Base-by-base conservation (phyloP, 2,797 vertebrate genomes). In the Echiichthys vipera region DNA sequence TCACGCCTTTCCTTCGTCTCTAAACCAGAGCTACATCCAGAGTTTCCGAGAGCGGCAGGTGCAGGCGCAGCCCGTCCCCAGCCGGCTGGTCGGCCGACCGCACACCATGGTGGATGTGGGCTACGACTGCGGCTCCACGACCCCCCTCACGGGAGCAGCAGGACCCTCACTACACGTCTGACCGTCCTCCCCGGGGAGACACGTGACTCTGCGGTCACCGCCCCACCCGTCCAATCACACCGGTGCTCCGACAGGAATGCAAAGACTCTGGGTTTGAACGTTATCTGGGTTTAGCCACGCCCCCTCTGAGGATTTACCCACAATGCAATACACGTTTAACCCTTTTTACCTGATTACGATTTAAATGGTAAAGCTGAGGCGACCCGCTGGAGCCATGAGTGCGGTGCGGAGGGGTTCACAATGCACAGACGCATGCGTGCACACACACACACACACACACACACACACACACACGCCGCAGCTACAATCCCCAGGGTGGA, bases 11-110 rank as follows among this genome's bases (percentile, higher is more conserved):
- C 14, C 7, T 42, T 49, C 3, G 10, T 61, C 51, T 50, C 18
- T 24, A 14, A 29, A 56, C 27, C 93, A 99, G 98, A 99, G 98
- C 87, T 99, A 99, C 92, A 99, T 99, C 93, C 98, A 99, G 96
- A 99, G 95, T 92, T 99, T 99, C 90, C 95, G 98, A 78, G 98
- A 98, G 13, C 93, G 97, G 77, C 98, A 99, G 94, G 96, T 96
- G 0, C 94, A 94, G 0, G 89, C 71, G 0, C 88, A 90, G 53
- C 96, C 95, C 17, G 95, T 95, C 0, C 95, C 95, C 27, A 94
- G 94, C 39, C 94, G 95, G 56, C 94, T 97, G 78, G 89, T 95
- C 0, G 84, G 95, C n/a, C 93, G 91, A 2, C 89, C 96, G 0
- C 96, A 96, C 1, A 90, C 95, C 0, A 89, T 94, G 72, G 95